Evolutionary conservation across 2,888 invertebrate species (phyloP), one percentile per base, ranked within the genome.

Genomic region (Hartigia nigra): DNA sequence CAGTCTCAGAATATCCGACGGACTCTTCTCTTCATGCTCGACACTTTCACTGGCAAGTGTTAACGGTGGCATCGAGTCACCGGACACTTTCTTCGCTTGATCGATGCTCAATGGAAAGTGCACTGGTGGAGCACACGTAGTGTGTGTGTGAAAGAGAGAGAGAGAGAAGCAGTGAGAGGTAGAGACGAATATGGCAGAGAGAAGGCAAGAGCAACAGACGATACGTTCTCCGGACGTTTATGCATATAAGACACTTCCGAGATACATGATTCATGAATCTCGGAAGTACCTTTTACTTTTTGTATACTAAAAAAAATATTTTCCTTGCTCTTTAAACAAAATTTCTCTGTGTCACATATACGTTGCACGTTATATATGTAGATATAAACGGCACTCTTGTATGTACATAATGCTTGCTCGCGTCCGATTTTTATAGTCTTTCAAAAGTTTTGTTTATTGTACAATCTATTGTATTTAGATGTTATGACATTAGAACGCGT

Each of bases 41-140:
- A 89, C 88, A 91, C 92, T 92, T 92, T 92, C 91, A 91, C 92
- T 90, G 85, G 84, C 86, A 83, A 75, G 81, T 55, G 83, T 84
- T 84, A 84, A 84, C 86, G 83, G 86, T 84, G 82, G 87, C 87
- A 81, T 55, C 9, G 86, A 87, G 85, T 87, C 84, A 83, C 81
- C 87, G 88, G 89, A 90, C 88, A 91, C 91, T 91, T 92, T 91
- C 91, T 92, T 91, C 89, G 89, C 85, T 89, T 88, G 89, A 91
- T 90, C 88, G 89, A 85, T 86, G 86, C 86, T 86, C 88, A 85
- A 89, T 90, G 91, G 90, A 91, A 91, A 91, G 91, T 90, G 82
- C 81, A 34, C 75, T 31, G 55, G 55, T 9, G 55, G 55, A 55
- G 23, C 55, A 72, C 72, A 34, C 72, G 72, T 32, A 72, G 31